These are phyloP conservation scores for Mimachlamys varia DNA, from an alignment of 2,888 invertebrate species.

Conservation along the genomic window DNA sequence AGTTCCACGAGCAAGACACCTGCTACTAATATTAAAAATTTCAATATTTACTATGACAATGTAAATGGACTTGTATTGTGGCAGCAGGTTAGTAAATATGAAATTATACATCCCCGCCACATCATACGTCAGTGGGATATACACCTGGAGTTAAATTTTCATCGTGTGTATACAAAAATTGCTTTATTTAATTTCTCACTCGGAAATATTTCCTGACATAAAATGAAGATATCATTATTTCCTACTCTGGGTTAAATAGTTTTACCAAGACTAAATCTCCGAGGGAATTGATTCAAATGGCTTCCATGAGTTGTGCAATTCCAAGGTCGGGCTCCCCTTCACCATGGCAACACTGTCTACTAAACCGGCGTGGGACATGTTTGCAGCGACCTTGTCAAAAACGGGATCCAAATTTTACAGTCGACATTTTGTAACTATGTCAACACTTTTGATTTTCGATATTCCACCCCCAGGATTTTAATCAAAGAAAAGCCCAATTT, in stretches of 20 bases:
- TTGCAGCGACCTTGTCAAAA: slow-evolving; percentile 27
- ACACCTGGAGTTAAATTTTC: neutral
- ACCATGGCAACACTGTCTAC: neutral
- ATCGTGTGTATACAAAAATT: neutral
- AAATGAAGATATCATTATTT: slow-evolving; percentile 5
- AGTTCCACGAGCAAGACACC: no score
- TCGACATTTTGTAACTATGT: slow-evolving; percentile 1
- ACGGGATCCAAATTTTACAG: neutral
- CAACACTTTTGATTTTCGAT: slow-evolving; percentile 36
- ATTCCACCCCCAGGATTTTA: slow-evolving; percentile 36
- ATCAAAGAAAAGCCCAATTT: slow-evolving; percentile 31
- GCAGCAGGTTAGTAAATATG: no score
- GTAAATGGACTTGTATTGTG: no score
- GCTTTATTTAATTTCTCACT: slow-evolving; percentile 8
- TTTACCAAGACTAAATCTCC: neutral
- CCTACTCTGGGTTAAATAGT: neutral
- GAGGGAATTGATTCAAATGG: slow-evolving; percentile 21
- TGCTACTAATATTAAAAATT: no score
- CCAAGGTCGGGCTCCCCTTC: neutral
- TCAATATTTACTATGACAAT: no score
- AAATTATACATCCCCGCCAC: no score
- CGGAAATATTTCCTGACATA: neutral
- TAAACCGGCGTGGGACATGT: slow-evolving; percentile 15
- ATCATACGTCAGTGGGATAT: neutral
- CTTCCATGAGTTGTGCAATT: neutral